Conservation (phyloP, 1,140 invertebrate species). For the Aphelenchoides fujianensis region DNA sequence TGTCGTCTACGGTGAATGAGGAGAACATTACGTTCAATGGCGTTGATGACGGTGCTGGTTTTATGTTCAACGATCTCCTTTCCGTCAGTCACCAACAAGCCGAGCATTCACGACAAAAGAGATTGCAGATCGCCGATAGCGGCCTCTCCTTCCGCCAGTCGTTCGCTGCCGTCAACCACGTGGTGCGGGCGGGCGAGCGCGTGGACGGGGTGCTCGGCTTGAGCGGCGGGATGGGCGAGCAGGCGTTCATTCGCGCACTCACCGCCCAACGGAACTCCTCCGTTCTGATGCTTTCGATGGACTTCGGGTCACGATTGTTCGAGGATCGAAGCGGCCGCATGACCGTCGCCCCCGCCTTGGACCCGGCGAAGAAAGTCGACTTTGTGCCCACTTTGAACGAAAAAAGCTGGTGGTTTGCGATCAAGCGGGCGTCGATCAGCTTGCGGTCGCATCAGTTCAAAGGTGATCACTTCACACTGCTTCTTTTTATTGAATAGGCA, state of each 20-base stretch:
- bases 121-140: background rate
- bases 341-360: background rate
- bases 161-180: background rate
- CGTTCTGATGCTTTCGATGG: background rate
- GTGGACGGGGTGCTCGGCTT: background rate
- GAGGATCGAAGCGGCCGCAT: background rate
- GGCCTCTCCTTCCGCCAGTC: background rate
- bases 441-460: background rate
- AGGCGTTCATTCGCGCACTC: background rate
- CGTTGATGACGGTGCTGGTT: background rate
- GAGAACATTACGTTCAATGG: background rate
- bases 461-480: too few relatives aligned
- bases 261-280: background rate
- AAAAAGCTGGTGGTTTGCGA: background rate
- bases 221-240: background rate
- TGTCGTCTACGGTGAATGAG: background rate
- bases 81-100: too few relatives aligned
- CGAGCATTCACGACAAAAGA: too few relatives aligned
- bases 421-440: background rate
- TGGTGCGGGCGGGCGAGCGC: background rate
- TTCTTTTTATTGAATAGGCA: too few relatives aligned
- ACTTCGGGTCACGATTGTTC: background rate
- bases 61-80: background rate
- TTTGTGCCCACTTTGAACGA: background rate
- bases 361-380: background rate